Conservation (phyloP, 2,888 invertebrate genomes). For the Amitus sp. region DNA sequence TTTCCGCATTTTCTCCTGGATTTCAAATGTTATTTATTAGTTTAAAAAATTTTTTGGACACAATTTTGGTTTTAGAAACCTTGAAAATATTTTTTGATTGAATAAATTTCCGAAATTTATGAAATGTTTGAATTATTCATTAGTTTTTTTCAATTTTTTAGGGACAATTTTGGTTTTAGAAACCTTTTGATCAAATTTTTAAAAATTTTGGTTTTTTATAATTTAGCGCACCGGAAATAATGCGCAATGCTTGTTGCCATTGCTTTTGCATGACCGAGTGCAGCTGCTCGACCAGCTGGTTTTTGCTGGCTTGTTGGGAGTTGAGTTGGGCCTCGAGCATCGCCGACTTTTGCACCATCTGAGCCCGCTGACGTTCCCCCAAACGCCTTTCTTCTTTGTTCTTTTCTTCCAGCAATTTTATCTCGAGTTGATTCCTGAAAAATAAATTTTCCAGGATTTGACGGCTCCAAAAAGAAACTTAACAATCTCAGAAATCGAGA, state of each 20-base stretch:
- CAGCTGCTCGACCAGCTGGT: constrained; percentile 78
- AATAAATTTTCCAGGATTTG: too few relatives aligned
- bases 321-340: constrained; percentile 72
- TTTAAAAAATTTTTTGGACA: too few relatives aligned
- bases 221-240: constrained; percentile 70
- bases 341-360: constrained; percentile 75
- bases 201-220: too few relatives aligned
- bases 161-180: too few relatives aligned
- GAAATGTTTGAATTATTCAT: neutral
- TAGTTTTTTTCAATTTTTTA: neutral
- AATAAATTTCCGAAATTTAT: neutral
- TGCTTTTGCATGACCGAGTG: constrained; percentile 84
- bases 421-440: constrained; percentile 77
- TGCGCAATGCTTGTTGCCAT: constrained; percentile 80
- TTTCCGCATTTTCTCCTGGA: constrained; percentile 55
- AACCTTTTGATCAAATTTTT: too few relatives aligned
- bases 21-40: constrained; percentile 5
- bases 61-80: too few relatives aligned
- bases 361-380: constrained; percentile 77
- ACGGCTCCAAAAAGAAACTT: too few relatives aligned
- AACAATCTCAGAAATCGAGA: too few relatives aligned
- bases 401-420: constrained; percentile 81
- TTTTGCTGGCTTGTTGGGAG: constrained; percentile 68
- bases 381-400: constrained; percentile 81
- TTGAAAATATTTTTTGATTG: too few relatives aligned